Evolutionary conservation across 2,888 invertebrate species (phyloP).

Genomic region (Brenthis daphne): DNA sequence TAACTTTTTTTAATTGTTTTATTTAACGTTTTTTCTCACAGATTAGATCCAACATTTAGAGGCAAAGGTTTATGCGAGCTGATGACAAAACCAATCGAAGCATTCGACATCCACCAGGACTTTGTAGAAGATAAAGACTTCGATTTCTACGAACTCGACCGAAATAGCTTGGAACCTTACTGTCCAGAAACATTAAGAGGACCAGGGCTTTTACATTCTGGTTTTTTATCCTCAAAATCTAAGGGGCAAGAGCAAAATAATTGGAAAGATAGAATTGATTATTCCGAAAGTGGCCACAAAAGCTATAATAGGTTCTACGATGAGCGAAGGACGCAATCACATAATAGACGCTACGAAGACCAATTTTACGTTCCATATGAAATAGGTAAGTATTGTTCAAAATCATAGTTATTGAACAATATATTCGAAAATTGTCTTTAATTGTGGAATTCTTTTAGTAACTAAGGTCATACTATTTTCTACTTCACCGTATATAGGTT

Average conservation of each 20-base stretch:
- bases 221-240: constrained; percentile 68
- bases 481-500: too few relatives aligned
- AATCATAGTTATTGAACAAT: constrained; percentile 18
- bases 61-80: constrained; percentile 90
- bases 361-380: constrained; percentile 81
- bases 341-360: constrained; percentile 60
- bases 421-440: too few relatives aligned
- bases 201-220: constrained; percentile 71
- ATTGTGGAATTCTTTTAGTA: too few relatives aligned
- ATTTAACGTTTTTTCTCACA: constrained; percentile 48
- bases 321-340: constrained; percentile 44
- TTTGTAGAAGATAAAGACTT: constrained; percentile 87
- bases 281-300: constrained; percentile 48
- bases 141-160: constrained; percentile 90
- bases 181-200: constrained; percentile 74
- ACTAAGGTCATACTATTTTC: too few relatives aligned
- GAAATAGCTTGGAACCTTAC: constrained; percentile 85
- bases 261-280: constrained; percentile 59
- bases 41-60: constrained; percentile 85
- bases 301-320: constrained; percentile 51
- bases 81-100: constrained; percentile 86
- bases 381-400: constrained; percentile 65
- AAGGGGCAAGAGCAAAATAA: constrained; percentile 44
- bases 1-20: background rate
- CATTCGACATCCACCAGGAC: constrained; percentile 84